Conservation (phyloP, 2,797 vertebrate genomes). For the Yasuhikotakia modesta region DNA sequence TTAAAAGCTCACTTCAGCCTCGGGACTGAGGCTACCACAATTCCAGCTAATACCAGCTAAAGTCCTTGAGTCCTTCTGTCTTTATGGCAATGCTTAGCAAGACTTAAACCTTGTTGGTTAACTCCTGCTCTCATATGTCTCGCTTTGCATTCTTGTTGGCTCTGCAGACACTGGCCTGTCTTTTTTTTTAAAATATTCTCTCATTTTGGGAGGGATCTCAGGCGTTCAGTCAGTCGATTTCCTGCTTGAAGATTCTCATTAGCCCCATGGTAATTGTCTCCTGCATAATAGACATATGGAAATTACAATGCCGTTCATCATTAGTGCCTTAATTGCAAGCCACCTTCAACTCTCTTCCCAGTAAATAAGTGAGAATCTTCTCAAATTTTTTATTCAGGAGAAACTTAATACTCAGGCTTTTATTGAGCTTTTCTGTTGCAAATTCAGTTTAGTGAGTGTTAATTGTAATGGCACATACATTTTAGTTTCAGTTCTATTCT, state of each 20-base stretch:
- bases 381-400: slow-evolving; percentile 4
- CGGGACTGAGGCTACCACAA: slow-evolving; percentile 22
- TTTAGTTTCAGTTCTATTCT: too few relatives aligned
- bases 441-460: neutral
- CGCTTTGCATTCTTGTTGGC: neutral
- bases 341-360: slow-evolving; percentile 60
- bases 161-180: slow-evolving; percentile 51
- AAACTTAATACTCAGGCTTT: neutral
- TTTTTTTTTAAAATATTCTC: slow-evolving; percentile 45
- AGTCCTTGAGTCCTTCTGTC: neutral
- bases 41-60: slow-evolving; percentile 21
- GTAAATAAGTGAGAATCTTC: slow-evolving; percentile 69
- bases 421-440: neutral
- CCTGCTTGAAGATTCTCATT: slow-evolving; percentile 72
- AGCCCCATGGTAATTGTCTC: slow-evolving; percentile 75
- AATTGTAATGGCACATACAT: neutral
- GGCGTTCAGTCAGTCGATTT: slow-evolving; percentile 67
- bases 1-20: slow-evolving; percentile 39
- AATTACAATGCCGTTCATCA: slow-evolving; percentile 81
- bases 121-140: neutral
- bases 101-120: neutral
- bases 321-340: slow-evolving; percentile 76
- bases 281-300: slow-evolving; percentile 78
- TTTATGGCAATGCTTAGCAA: neutral
- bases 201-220: slow-evolving; percentile 63